These are phyloP conservation scores for Paralichthys olivaceus DNA, from an alignment of 2,113 vertebrate species.

Conservation along the genomic window DNA sequence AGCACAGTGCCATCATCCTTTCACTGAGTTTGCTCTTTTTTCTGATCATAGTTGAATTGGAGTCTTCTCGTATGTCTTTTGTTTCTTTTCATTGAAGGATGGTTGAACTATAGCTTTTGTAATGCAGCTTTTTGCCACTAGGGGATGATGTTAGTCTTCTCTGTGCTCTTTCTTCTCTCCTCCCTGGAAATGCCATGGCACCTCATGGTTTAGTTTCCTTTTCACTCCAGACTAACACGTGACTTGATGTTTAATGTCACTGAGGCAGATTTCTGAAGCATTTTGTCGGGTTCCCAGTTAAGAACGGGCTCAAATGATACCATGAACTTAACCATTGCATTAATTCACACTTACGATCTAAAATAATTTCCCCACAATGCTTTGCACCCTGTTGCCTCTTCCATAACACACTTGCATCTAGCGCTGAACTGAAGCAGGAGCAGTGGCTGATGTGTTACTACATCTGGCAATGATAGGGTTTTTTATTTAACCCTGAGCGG, in stretches of 20 bases:
- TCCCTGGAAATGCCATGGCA: slow-evolving; percentile 65
- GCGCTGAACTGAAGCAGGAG: slow-evolving; percentile 30
- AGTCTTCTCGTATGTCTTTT: slow-evolving; percentile 73
- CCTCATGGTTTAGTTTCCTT: slow-evolving; percentile 66
- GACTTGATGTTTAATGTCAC: slow-evolving; percentile 68
- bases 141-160: slow-evolving; percentile 74
- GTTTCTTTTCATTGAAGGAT: slow-evolving; percentile 57
- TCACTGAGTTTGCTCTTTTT: slow-evolving; percentile 80
- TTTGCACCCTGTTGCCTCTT: slow-evolving; percentile 65
- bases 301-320: slow-evolving; percentile 53
- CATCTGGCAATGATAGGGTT: slow-evolving; percentile 18
- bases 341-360: slow-evolving; percentile 66
- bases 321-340: slow-evolving; percentile 68
- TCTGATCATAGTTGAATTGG: slow-evolving; percentile 76
- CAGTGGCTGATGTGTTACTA: slow-evolving; percentile 24
- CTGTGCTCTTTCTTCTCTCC: slow-evolving; percentile 80
- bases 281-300: slow-evolving; percentile 53
- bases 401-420: slow-evolving; percentile 62
- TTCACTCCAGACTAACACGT: slow-evolving; percentile 73
- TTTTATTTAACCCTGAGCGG: not conserved
- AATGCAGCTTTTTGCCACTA: slow-evolving; percentile 70
- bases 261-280: slow-evolving; percentile 58
- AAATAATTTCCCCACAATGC: slow-evolving; percentile 62
- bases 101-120: slow-evolving; percentile 66
- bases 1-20: slow-evolving; percentile 81